Evolutionary conservation across 2,113 vertebrate genomes (phyloP), one percentile per base, ranked within the genome.

Genomic region (Hippocampus mohnikei): DNA sequence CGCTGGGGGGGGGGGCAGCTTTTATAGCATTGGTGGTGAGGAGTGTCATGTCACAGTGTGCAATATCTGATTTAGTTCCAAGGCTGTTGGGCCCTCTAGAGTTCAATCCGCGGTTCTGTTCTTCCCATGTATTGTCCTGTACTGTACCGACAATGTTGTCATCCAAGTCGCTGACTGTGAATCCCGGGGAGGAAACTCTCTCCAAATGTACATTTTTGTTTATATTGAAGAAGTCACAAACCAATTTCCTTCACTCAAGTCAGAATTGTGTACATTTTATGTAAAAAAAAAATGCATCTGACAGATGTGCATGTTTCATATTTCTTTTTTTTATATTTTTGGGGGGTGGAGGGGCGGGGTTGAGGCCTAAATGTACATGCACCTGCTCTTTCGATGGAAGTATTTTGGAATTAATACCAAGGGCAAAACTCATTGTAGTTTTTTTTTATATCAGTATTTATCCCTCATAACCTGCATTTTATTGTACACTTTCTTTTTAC

Each of bases 121-220:
- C 63, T 63, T 65, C 64, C 75, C 73, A 58, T 58, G 79, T 37
- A 37, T 6, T 37, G 33, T 81, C 72, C 78, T 80, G 77, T 84
- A 77, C 73, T 81, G 75, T 90, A 88, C 80, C 72, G 79, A 90
- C 87, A 83, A 79, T 81, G 80, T 81, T 86, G 84, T 76, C 86
- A 85, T 89, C 81, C 81, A 82, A 60, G 84, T 86, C 84, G 88
- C 86, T 88, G 89, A 92, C 91, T 93, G 92, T 92, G 92, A 93
- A 91, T 85, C 74, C 77, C 71, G 71, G 41, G 42, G 42, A 88
- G 83, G 85, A 69, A 73, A 62, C 66, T 70, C 2, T 87, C 79
- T 82, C 75, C 64, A 81, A 75, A 64, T 92, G 90, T 91, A 92
- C 84, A 92, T 89, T 84, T 44, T 73, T 91, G 88, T 92, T 91